Conservation (phyloP, 2,888 invertebrate species). For the Endotricha flammealis region DNA sequence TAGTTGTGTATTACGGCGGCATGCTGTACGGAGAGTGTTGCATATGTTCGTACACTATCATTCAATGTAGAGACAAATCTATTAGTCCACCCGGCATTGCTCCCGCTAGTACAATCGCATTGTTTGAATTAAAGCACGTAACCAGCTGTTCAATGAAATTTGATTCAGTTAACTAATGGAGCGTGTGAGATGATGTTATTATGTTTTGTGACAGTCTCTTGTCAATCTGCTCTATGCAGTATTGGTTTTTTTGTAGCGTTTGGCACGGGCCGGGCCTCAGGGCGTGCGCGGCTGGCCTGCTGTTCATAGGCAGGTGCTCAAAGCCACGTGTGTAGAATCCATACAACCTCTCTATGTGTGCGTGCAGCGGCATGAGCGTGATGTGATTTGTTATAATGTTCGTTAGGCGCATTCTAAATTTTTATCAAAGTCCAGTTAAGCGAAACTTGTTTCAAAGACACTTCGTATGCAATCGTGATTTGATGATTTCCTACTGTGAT, state of each 20-base stretch:
- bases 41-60: constrained; percentile 22
- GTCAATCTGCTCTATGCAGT: constrained; percentile 27
- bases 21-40: constrained; percentile 20
- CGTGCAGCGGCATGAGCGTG: constrained; percentile 28
- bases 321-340: constrained; percentile 24
- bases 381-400: constrained; percentile 33
- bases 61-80: constrained; percentile 34
- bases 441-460: constrained; percentile 18
- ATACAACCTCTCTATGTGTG: constrained; percentile 32
- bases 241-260: constrained; percentile 32
- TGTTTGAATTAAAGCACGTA: constrained; percentile 40
- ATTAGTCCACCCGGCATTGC: constrained; percentile 31
- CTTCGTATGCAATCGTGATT: constrained; percentile 7
- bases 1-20: constrained; percentile 13
- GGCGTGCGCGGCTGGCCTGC: constrained; percentile 17
- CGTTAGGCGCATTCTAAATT: constrained; percentile 15
- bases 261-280: constrained; percentile 34
- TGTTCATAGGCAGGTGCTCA: constrained; percentile 16
- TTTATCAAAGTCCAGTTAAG: constrained; percentile 17
- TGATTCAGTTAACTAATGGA: constrained; percentile 64
- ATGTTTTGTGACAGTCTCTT: constrained; percentile 34
- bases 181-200: constrained; percentile 51
- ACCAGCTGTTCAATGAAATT: constrained; percentile 69
- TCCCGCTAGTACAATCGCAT: constrained; percentile 33
- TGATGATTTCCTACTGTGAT: neutral